Base-by-base conservation (phyloP, 2,888 invertebrate genomes). In the Rhabditophanes sp. region DNA sequence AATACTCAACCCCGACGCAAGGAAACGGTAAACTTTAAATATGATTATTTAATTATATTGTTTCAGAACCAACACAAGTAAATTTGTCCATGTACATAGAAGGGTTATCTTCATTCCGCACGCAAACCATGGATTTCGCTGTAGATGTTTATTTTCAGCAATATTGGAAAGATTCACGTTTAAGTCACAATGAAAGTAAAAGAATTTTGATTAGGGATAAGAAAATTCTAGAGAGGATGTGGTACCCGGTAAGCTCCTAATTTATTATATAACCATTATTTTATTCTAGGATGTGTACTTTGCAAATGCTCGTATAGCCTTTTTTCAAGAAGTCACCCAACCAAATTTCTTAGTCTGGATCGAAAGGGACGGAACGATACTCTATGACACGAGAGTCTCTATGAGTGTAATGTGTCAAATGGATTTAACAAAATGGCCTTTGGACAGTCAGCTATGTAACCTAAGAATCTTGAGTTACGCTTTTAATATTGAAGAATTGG, bases 131-230 rank as follows among this genome's bases (percentile, higher is more conserved):
- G 63, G 62, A 54, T 26, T 32, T 32, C 18, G 27, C 25, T 48
- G 39, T 65, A 33, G 64, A 64, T 44, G 57, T 64, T 7, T 65
- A 65, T 40, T 56, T 64, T 27, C 61, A 62, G 44, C 53, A 64
- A 32, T 50, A 32, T 27, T 48, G 49, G 49, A 33, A 14, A 9
- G 49, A 48, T 28, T 22, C 37, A 9, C 24, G 49, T 18, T 20
- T 48, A 27, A 38, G 37, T 7, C 49, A 48, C 30, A 46, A 52
- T 22, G 48, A 46, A 25, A 32, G 28, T 28, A 48, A 42, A 20
- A 26, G 47, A 14, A 39, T 47, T 21, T 30, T 47, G 16, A 30
- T 47, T 7, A 38, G 47, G 6, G 48, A 48, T 27, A 26, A 32
- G 20, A 16, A 19, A 3, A 38, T 51, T 6, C 32, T 50, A 8